Evolutionary conservation across 2,113 vertebrate species (phyloP).

Genomic region (Copsychus sechellarum): DNA sequence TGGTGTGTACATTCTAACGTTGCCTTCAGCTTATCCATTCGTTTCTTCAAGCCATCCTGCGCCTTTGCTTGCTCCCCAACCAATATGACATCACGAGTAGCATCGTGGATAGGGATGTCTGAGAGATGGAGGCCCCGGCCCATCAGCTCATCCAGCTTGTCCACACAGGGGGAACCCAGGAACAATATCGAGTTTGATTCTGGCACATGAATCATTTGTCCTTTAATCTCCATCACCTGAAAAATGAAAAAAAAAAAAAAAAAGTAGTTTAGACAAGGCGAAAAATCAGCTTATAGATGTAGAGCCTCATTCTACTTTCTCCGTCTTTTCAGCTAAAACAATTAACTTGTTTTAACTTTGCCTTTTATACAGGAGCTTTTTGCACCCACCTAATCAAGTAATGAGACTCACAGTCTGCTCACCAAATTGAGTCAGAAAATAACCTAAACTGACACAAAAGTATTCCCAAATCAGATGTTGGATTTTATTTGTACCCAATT

Average conservation of each 20-base stretch:
- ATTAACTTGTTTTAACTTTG: background rate
- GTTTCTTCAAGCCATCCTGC: conserved; percentile 95
- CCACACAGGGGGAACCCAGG: conserved; percentile 95
- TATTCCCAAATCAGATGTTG: background rate
- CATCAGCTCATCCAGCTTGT: conserved; percentile 97
- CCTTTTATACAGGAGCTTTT: background rate
- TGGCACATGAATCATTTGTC: conserved; percentile 96
- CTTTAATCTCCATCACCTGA: conserved; percentile 98
- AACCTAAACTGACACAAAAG: background rate
- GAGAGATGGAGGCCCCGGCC: conserved; percentile 94
- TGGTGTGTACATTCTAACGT: conserved; percentile 93
- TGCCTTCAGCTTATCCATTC: conserved; percentile 98
- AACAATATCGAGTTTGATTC: conserved; percentile 94
- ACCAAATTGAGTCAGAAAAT: background rate
- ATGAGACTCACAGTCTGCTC: background rate
- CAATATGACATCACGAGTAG: conserved; percentile 94
- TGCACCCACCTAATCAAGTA: background rate
- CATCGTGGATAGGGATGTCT: conserved; percentile 97
- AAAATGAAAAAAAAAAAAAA: background rate
- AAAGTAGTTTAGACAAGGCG: background rate
- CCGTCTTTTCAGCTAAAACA: background rate
- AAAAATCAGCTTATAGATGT: background rate
- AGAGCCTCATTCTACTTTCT: background rate
- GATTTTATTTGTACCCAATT: background rate
- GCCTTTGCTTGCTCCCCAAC: conserved; percentile 98